Conservation (phyloP, 92 coral and sea anemone species). For the Porites evermanni region DNA sequence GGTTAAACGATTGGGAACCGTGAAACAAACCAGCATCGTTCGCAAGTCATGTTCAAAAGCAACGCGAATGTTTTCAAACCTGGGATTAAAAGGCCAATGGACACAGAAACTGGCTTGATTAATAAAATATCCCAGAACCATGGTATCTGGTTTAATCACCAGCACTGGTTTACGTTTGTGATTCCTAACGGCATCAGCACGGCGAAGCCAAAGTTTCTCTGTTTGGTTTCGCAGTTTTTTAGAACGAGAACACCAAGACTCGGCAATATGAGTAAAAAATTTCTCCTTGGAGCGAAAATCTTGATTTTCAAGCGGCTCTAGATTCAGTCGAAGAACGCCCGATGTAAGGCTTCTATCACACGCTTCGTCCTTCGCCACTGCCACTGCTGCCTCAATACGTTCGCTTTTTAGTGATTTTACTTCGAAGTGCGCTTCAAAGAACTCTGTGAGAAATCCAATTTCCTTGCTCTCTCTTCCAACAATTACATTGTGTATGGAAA, state of each 20-base stretch:
- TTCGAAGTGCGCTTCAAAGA: conserved; percentile 29
- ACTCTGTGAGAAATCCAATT: conserved; percentile 38
- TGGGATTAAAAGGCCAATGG: conserved; percentile 79
- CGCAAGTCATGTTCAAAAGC: conserved; percentile 91
- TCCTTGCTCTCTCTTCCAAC: conserved; percentile 21
- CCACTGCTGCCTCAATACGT: neutral
- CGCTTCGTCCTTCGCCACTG: neutral
- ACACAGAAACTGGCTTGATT: conserved; percentile 64
- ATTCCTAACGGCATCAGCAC: conserved; percentile 36
- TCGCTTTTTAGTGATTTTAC: conserved; percentile 47
- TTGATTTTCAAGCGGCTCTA: conserved; percentile 62
- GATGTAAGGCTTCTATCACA: neutral
- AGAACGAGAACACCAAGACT: conserved; percentile 79
- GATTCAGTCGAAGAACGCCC: conserved; percentile 25
- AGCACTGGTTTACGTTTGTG: conserved; percentile 65
- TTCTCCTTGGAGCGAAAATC: conserved; percentile 30
- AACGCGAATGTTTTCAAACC: conserved; percentile 57
- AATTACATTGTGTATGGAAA: conserved; percentile 50
- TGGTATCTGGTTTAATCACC: conserved; percentile 67
- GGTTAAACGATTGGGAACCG: conserved; percentile 36
- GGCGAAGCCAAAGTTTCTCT: conserved; percentile 73
- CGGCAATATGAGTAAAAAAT: conserved; percentile 59
- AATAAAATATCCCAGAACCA: conserved; percentile 85
- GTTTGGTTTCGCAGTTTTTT: conserved; percentile 7
- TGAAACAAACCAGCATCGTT: conserved; percentile 64